Evolutionary conservation across 1,140 invertebrate species (phyloP).

Genomic region (Ooceraea biroi): DNA sequence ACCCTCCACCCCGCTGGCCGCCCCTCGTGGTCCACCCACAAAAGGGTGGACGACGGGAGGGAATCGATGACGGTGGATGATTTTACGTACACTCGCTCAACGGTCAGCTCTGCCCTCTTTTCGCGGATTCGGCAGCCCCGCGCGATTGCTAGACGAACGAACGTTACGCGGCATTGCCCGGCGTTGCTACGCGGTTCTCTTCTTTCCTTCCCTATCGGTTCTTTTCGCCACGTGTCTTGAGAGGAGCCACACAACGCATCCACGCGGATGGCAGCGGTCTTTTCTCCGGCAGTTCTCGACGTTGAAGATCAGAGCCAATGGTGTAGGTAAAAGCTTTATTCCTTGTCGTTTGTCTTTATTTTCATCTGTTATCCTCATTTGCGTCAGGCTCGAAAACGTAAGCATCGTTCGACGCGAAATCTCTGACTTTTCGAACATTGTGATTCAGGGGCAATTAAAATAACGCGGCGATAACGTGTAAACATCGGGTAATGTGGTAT

Average conservation of each 20-base stretch:
- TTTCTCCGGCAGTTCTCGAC: neutral
- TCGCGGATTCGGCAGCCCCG: conserved; percentile 73
- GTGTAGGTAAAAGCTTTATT: conserved; percentile 42
- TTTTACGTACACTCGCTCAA: conserved; percentile 76
- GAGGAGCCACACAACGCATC: conserved; percentile 18
- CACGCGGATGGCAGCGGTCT: neutral
- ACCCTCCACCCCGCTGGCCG: conserved; percentile 33
- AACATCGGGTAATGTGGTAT: conserved; percentile 63
- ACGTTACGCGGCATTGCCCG: conserved; percentile 54
- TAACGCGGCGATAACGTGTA: conserved; percentile 62
- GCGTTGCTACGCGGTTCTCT: conserved; percentile 31
- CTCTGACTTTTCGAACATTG: conserved; percentile 54
- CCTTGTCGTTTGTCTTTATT: neutral
- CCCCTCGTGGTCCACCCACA: conserved; percentile 70
- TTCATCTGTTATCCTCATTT: neutral
- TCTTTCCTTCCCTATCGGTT: neutral
- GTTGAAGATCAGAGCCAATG: conserved; percentile 42
- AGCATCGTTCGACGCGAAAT: conserved; percentile 28
- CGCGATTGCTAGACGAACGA: conserved; percentile 59
- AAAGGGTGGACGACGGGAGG: conserved; percentile 76
- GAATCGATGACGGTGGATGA: conserved; percentile 82
- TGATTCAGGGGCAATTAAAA: conserved; percentile 62
- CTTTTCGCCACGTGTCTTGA: conserved; percentile 45
- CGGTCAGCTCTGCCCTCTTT: conserved; percentile 75
- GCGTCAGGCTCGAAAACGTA: neutral